A percentile compares a stretch with the other conserved stretches of the same genome.
Evolutionary conservation across 2,888 invertebrate species (phyloP).

Genomic region (Meandrusa payeni): DNA sequence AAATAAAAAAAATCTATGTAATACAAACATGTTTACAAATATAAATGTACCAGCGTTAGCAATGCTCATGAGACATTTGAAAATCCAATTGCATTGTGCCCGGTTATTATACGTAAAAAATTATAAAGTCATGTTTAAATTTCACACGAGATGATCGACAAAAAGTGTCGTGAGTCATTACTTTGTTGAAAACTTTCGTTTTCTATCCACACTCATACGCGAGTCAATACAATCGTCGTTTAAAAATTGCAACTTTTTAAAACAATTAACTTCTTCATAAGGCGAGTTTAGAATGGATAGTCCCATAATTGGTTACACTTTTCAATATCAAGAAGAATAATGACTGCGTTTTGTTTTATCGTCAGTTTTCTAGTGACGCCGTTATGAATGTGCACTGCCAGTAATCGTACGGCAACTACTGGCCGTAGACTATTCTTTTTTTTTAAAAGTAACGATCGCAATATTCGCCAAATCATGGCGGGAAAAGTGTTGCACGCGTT

Average conservation of each 20-base stretch:
- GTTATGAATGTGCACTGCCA: conserved; percentile 16
- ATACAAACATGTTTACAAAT: background rate
- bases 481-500: conserved; percentile 15
- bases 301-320: conserved; percentile 23
- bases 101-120: conserved; percentile 31
- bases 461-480: conserved; percentile 22
- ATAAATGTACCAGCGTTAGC: conserved; percentile 2
- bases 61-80: conserved; percentile 27
- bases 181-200: conserved; percentile 62
- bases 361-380: conserved; percentile 14
- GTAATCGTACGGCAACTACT: conserved; percentile 6
- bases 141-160: conserved; percentile 65
- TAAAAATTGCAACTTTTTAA: conserved; percentile 23
- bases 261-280: conserved; percentile 17
- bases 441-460: conserved; percentile 8
- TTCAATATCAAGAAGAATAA: conserved; percentile 8
- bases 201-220: conserved; percentile 52
- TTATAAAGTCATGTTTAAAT: conserved; percentile 42
- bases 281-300: conserved; percentile 14
- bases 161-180: conserved; percentile 56
- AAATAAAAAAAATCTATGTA: background rate
- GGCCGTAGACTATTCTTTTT: conserved; percentile 5
- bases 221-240: conserved; percentile 43
- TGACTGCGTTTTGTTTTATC: conserved; percentile 10
- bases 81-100: conserved; percentile 18